phyloP scores from a whole-genome alignment of 92 coral and sea anemone species.

The Blastomussa wellsi region DNA sequence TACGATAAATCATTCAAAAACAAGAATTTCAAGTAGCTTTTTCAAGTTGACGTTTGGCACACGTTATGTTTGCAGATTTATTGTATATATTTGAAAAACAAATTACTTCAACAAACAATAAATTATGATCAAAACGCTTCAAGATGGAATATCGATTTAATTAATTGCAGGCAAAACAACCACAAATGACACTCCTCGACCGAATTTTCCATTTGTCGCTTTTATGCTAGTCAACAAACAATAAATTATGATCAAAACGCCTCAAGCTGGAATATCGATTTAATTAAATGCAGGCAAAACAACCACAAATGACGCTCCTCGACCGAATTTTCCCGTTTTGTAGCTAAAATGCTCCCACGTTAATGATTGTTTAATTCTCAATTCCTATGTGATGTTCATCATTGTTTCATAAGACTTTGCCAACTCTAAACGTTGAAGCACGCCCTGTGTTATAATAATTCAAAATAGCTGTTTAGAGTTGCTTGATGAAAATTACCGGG shows the following conservation, averaged over 20 bases:
- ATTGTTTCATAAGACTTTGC: background rate
- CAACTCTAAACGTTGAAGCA: background rate
- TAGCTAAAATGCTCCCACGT: background rate
- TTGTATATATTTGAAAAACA: background rate
- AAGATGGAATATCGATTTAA: slow-evolving; percentile 1
- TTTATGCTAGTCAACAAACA: background rate
- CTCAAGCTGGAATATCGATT: background rate
- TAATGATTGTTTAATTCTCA: background rate
- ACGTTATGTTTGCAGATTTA: background rate
- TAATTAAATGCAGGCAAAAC: background rate
- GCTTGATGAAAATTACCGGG: background rate
- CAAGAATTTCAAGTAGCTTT: background rate
- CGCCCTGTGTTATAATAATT: background rate
- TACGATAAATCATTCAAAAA: background rate
- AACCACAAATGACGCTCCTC: background rate
- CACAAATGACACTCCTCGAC: background rate
- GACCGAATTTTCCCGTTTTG: too few species aligned
- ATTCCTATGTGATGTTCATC: background rate
- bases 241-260: background rate
- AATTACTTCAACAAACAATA: background rate
- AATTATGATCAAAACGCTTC: background rate
- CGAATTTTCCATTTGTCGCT: too few species aligned
- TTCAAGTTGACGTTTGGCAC: background rate
- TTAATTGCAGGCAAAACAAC: background rate
- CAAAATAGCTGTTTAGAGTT: background rate